Conservation (phyloP, 1,140 invertebrate genomes). For the Helicoverpa armigera region DNA sequence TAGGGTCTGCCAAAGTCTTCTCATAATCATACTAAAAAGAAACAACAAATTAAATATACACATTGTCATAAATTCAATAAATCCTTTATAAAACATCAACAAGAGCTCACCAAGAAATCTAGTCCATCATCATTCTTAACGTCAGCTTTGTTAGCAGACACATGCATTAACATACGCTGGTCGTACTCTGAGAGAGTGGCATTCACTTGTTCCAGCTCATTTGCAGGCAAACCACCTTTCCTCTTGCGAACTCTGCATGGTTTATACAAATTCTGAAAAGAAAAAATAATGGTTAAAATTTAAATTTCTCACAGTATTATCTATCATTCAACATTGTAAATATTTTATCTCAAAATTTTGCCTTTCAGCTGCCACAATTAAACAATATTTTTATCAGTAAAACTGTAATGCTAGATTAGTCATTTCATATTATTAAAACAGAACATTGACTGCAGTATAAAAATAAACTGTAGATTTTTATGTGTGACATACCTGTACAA, state of each 20-base stretch:
- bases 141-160: conserved; percentile 71
- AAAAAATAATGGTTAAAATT: neutral
- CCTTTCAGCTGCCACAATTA: neutral
- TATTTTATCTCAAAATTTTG: neutral
- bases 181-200: conserved; percentile 82
- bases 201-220: conserved; percentile 83
- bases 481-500: conserved; percentile 70
- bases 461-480: neutral
- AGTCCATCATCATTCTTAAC: conserved; percentile 78
- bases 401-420: neutral
- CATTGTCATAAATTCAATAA: conserved; percentile 26
- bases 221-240: conserved; percentile 73
- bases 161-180: conserved; percentile 79
- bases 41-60: conserved; percentile 40
- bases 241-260: conserved; percentile 81
- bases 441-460: neutral
- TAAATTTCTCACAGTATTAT: neutral
- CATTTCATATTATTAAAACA: neutral
- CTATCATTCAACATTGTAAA: neutral
- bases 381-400: conserved; percentile 19
- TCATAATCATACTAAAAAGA: conserved; percentile 83
- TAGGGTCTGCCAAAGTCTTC: conserved; percentile 80
- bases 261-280: conserved; percentile 80
- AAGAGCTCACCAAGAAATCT: conserved; percentile 75
- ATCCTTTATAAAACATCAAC: neutral